These are phyloP conservation scores for Acridotheres tristis DNA, from an alignment of 2,797 vertebrate species.

Conservation along the genomic window DNA sequence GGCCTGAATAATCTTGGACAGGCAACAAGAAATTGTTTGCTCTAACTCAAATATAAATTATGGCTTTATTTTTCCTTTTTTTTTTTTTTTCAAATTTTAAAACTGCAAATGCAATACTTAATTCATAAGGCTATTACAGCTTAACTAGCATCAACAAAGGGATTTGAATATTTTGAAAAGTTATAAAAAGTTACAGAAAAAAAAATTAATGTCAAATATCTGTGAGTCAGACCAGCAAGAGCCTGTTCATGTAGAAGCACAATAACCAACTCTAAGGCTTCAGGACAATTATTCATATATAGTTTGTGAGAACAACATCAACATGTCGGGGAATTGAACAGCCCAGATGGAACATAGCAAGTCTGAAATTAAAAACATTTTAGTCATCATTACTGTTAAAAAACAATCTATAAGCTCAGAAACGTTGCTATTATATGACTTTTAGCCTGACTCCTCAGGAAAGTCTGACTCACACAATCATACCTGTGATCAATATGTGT, in stretches of 20 bases:
- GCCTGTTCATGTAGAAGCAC: rapidly evolving
- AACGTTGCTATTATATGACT: not conserved
- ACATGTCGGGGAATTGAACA: not conserved
- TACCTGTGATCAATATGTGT: not conserved
- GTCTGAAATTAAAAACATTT: not conserved
- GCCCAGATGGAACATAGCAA: not conserved
- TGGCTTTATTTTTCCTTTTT: not conserved
- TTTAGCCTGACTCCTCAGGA: not conserved
- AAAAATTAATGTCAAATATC: not conserved
- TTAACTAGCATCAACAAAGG: not conserved
- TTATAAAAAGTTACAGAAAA: not conserved
- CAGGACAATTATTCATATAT: not conserved
- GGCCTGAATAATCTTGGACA: not conserved
- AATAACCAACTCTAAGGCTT: not conserved
- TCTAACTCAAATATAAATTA: not conserved
- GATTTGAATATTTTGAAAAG: not conserved
- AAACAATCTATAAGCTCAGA: not conserved
- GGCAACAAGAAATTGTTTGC: rapidly evolving
- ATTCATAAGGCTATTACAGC: not conserved
- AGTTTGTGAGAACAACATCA: not conserved
- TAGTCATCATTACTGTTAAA: not conserved
- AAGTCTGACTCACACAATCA: not conserved
- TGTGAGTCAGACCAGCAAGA: not conserved
- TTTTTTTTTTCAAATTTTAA: not conserved
- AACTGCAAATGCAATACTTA: not conserved